phyloP scores from a whole-genome alignment of 2,113 vertebrate genomes.

The Chloroceryle aenea region DNA sequence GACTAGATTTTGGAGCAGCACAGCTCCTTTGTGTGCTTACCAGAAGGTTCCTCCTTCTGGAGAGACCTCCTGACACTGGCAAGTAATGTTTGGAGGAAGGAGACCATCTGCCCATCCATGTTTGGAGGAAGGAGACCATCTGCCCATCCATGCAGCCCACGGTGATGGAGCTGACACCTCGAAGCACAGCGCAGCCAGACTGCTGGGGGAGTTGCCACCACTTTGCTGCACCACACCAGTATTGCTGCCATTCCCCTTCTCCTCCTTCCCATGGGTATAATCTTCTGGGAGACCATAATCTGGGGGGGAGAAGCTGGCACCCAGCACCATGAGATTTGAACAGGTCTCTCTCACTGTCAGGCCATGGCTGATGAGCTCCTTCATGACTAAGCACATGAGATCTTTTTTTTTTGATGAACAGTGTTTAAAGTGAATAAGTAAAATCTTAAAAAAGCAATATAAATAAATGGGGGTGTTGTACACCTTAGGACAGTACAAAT shows the following conservation, averaged over 20 bases:
- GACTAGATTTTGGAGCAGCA: neutral
- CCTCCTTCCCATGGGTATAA: fast-evolving
- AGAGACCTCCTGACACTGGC: neutral
- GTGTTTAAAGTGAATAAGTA: constrained; percentile 21
- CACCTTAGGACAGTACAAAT: neutral
- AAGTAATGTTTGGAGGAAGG: neutral
- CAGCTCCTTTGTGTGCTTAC: neutral
- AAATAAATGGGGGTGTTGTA: neutral
- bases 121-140: neutral
- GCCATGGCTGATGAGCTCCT: neutral
- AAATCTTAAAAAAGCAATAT: neutral
- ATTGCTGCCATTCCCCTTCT: neutral
- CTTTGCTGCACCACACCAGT: neutral
- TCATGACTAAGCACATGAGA: neutral
- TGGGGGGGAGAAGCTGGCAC: neutral
- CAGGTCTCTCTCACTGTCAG: fast-evolving
- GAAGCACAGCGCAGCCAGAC: neutral
- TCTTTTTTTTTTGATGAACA: neutral
- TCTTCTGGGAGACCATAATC: neutral
- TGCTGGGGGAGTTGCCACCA: fast-evolving
- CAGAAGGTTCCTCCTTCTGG: neutral
- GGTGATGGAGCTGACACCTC: neutral
- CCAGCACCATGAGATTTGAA: neutral
- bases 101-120: neutral
- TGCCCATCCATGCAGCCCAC: fast-evolving